Evolutionary conservation across 2,113 vertebrate genomes (phyloP).

Genomic region (Platichthys stellatus): DNA sequence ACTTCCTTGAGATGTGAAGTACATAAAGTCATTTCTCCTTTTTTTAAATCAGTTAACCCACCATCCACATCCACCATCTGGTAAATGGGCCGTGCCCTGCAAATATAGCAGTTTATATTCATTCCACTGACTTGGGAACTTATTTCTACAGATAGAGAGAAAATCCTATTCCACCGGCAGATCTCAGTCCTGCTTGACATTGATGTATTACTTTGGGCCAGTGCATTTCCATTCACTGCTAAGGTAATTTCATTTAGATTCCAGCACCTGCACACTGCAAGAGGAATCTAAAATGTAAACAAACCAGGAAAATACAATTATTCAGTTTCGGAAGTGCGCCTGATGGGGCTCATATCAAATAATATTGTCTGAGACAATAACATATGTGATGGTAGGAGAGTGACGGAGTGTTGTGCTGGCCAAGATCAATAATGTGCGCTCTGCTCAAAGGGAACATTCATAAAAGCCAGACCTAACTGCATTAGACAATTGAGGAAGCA

Average conservation of each 20-base stretch:
- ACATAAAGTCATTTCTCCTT: conserved; percentile 33
- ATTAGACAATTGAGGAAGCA: background rate
- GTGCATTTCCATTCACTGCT: conserved; percentile 52
- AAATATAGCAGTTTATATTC: conserved; percentile 65
- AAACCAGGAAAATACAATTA: conserved; percentile 59
- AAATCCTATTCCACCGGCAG: conserved; percentile 65
- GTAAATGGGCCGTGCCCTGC: conserved; percentile 47
- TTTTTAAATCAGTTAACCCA: conserved; percentile 38
- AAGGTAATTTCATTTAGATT: conserved; percentile 63
- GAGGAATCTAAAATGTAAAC: conserved; percentile 62
- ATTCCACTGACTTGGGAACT: conserved; percentile 55
- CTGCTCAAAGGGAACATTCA: background rate
- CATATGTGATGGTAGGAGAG: conserved; percentile 27
- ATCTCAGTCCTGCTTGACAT: conserved; percentile 61
- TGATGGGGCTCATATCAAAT: conserved; percentile 12
- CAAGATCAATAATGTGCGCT: background rate
- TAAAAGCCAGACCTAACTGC: background rate
- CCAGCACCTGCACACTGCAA: conserved; percentile 39
- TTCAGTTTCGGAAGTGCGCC: conserved; percentile 33
- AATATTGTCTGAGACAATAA: conserved; percentile 28
- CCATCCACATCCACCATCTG: conserved; percentile 41
- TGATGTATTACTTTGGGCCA: conserved; percentile 69
- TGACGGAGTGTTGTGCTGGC: conserved; percentile 1
- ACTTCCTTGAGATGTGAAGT: conserved; percentile 33
- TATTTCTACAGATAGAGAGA: conserved; percentile 62